A percentile compares a stretch with the other conserved stretches of the same genome.
phyloP scores from a whole-genome alignment of 1,140 invertebrate genomes.

The Antheraea pernyi region DNA sequence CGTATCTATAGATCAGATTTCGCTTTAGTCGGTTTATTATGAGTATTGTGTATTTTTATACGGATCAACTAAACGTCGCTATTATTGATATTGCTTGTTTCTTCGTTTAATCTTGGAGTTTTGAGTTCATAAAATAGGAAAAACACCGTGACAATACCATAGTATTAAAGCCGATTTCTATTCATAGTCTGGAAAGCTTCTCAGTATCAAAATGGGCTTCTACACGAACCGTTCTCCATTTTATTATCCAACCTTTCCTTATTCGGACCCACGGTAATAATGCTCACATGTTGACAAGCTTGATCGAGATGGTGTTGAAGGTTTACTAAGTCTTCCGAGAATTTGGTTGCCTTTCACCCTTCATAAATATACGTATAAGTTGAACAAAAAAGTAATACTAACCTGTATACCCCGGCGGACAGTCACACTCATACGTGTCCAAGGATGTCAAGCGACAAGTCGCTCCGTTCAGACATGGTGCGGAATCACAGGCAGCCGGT shows the following conservation, averaged over 20 bases:
- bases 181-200: no score
- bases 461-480: conserved; percentile 92
- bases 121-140: no score
- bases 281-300: no score
- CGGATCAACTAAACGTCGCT: neutral
- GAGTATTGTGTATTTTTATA: neutral
- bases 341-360: no score
- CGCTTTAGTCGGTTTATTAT: neutral
- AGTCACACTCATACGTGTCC: conserved; percentile 90
- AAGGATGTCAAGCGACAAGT: conserved; percentile 89
- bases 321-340: no score
- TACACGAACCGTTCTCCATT: neutral
- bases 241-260: neutral
- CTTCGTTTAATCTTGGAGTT: no score
- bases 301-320: no score
- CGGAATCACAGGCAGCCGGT: conserved; percentile 93
- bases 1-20: conserved; percentile 7
- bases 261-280: neutral
- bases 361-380: no score
- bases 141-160: no score
- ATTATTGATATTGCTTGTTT: neutral
- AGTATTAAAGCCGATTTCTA: no score
- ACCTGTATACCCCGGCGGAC: conserved; percentile 92
- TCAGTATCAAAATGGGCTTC: no score
- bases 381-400: conserved; percentile 53